A percentile compares a stretch with the other conserved stretches of the same genome.
These are phyloP conservation scores for Terrapene triunguis DNA, from an alignment of 2,113 vertebrate genomes.

Conservation along the genomic window DNA sequence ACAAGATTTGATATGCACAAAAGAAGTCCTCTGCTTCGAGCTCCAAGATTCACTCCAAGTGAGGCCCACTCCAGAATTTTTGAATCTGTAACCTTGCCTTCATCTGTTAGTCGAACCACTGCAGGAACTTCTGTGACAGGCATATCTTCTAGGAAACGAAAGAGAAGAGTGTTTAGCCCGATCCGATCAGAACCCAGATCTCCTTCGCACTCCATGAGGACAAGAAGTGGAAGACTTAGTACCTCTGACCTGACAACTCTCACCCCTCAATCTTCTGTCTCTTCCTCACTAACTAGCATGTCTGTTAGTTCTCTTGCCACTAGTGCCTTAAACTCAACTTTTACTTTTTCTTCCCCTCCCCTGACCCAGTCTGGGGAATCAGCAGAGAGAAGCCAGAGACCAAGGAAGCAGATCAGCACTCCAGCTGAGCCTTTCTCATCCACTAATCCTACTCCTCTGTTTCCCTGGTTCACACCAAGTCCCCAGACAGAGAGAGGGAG, in stretches of 20 bases:
- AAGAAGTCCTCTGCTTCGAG: conserved; percentile 92
- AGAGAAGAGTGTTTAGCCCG: conserved; percentile 83
- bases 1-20: conserved; percentile 91
- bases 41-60: conserved; percentile 94
- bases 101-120: conserved; percentile 82
- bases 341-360: conserved; percentile 85
- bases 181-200: conserved; percentile 90
- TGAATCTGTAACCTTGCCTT: conserved; percentile 92
- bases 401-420: conserved; percentile 77
- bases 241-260: conserved; percentile 84
- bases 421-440: conserved; percentile 83
- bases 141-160: conserved; percentile 83
- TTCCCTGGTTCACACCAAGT: conserved; percentile 85
- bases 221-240: conserved; percentile 92
- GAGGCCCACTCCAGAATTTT: conserved; percentile 98
- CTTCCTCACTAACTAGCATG: conserved; percentile 89
- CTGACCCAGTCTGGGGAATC: conserved; percentile 80
- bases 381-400: conserved; percentile 78
- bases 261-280: conserved; percentile 80
- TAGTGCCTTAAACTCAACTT: conserved; percentile 97
- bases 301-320: conserved; percentile 90
- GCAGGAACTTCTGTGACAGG: conserved; percentile 82
- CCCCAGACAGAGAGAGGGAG: conserved; percentile 85
- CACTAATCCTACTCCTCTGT: conserved; percentile 80
- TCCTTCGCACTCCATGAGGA: conserved; percentile 97